Evolutionary conservation across 2,113 vertebrate genomes (phyloP).

Genomic region (Alces alces): DNA sequence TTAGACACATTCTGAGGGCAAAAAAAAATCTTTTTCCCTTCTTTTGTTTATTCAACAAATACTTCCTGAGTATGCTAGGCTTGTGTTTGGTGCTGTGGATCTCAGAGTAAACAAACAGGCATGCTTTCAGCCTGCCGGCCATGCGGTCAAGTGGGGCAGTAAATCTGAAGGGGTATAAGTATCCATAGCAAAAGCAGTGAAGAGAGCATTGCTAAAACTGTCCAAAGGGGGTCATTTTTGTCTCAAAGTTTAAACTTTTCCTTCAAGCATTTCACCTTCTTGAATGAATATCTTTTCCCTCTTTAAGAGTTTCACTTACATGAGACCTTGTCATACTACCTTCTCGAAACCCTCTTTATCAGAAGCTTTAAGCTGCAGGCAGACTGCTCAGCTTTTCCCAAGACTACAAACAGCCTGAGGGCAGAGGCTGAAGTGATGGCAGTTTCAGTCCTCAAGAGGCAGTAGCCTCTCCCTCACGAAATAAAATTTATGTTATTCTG

Average conservation of each 20-base stretch:
- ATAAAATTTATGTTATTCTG: not conserved
- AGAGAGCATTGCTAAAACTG: not conserved
- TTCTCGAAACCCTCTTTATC: not conserved
- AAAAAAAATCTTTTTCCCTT: not conserved
- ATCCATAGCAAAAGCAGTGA: not conserved
- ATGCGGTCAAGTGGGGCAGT: rapidly evolving
- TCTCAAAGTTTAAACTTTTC: not conserved
- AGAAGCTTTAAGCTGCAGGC: not conserved
- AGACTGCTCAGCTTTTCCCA: not conserved
- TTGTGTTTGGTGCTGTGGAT: not conserved
- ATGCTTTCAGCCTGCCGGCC: not conserved
- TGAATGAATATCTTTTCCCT: not conserved
- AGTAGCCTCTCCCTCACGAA: not conserved
- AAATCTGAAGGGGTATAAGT: not conserved
- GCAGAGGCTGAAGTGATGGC: not conserved
- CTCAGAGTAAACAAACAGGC: not conserved
- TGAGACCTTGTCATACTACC: not conserved
- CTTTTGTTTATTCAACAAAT: not conserved
- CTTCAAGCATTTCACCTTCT: not conserved
- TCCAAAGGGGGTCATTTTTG: not conserved
- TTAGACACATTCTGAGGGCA: not conserved
- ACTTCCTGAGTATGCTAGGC: not conserved
- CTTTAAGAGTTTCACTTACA: not conserved
- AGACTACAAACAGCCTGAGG: not conserved
- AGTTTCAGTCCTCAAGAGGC: not conserved